A percentile compares a stretch with the other conserved stretches of the same genome.
Conservation (phyloP, 2,888 invertebrate genomes). For the Acleris emargana region DNA sequence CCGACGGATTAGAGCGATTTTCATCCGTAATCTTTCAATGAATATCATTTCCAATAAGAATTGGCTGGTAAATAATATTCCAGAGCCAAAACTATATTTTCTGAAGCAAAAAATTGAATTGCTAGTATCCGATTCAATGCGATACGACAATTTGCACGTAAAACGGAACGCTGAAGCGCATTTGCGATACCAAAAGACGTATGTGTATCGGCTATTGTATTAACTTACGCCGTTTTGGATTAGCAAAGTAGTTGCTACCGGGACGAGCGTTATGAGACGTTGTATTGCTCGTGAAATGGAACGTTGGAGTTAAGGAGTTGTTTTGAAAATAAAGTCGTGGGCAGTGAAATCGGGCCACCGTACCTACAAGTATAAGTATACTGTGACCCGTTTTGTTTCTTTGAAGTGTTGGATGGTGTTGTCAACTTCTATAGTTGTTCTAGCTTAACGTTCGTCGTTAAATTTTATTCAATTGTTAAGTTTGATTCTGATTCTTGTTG, state of each 20-base stretch:
- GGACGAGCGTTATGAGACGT: background rate
- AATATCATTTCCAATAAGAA: constrained; percentile 17
- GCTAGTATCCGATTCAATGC: background rate
- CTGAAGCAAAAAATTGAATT: constrained; percentile 9
- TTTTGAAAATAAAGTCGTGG: background rate
- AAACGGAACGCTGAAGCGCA: background rate
- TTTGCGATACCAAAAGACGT: background rate
- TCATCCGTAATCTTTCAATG: constrained; percentile 15
- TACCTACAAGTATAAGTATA: too few species aligned
- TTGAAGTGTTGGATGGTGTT: background rate
- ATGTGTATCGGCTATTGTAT: background rate
- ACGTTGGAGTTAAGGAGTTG: constrained; percentile 2
- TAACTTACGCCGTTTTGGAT: background rate
- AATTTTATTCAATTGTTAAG: background rate
- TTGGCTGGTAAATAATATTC: constrained; percentile 6
- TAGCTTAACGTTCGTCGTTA: background rate
- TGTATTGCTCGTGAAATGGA: background rate
- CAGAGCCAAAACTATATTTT: constrained; percentile 6
- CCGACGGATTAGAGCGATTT: constrained; percentile 12
- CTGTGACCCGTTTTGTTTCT: too few species aligned
- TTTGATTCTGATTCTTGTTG: background rate
- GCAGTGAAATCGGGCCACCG: too few species aligned
- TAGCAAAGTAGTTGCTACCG: background rate
- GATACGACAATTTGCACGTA: constrained; percentile 5
- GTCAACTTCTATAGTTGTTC: background rate